Evolutionary conservation across 2,113 vertebrate genomes (phyloP).

Genomic region (Atractosteus spatula): DNA sequence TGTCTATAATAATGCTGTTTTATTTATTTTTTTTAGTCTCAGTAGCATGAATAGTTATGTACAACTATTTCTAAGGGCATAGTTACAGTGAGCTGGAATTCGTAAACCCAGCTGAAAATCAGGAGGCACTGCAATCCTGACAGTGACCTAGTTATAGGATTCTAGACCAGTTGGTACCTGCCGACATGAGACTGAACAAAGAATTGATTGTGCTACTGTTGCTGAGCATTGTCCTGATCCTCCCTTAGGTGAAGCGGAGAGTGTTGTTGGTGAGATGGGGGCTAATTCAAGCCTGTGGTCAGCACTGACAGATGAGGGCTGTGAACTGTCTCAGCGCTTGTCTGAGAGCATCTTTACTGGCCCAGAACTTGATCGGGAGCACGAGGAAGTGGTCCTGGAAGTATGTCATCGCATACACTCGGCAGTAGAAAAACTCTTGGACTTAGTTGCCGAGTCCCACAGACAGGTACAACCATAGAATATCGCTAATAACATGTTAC

Average conservation of each 20-base stretch:
- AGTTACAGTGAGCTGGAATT: no score
- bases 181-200: no score
- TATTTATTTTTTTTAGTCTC: not conserved
- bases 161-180: no score
- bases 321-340: conserved; percentile 77
- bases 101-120: no score
- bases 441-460: conserved; percentile 77
- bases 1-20: not conserved
- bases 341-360: conserved; percentile 83
- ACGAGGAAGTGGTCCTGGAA: conserved; percentile 70
- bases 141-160: no score
- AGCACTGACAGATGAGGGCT: conserved; percentile 56
- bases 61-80: no score
- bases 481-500: not conserved
- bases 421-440: conserved; percentile 80
- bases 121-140: no score
- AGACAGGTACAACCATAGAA: conserved; percentile 65
- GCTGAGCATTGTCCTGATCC: no score
- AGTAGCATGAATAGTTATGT: no score
- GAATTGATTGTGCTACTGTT: no score
- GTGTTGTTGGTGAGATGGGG: conserved; percentile 18
- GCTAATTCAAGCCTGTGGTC: conserved; percentile 54
- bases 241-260: conserved; percentile 10
- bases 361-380: conserved; percentile 69
- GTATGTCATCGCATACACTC: conserved; percentile 67